A percentile compares a stretch with the other conserved stretches of the same genome.
Evolutionary conservation across 2,888 invertebrate species (phyloP).

Genomic region (Yponomeuta cagnagella): DNA sequence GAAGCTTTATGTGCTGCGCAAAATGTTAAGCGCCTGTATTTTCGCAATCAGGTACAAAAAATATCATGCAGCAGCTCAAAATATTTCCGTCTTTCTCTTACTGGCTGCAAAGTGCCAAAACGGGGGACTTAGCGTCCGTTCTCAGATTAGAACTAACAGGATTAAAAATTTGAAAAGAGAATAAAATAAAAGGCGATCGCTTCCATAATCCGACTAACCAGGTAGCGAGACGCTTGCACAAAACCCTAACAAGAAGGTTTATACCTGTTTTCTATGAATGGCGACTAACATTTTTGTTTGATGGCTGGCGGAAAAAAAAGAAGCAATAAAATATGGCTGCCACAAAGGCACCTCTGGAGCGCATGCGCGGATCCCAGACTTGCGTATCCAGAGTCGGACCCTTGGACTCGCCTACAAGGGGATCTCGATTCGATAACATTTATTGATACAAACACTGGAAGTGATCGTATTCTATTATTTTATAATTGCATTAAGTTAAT

Average conservation of each 20-base stretch:
- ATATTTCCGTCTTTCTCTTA: neutral
- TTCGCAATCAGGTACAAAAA: no score
- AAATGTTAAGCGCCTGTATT: no score
- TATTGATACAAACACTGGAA: neutral
- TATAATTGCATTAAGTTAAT: no score
- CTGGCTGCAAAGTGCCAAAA: neutral
- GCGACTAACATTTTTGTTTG: constrained; percentile 51
- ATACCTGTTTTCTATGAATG: constrained; percentile 71
- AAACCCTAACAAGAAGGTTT: constrained; percentile 43
- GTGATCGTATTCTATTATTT: no score
- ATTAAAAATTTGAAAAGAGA: constrained; percentile 11
- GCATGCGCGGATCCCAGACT: constrained; percentile 54
- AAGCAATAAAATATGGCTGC: constrained; percentile 67
- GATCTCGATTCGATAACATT: neutral
- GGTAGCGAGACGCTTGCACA: constrained; percentile 23
- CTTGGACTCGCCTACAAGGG: neutral
- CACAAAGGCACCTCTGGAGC: constrained; percentile 64
- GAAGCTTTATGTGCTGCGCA: no score
- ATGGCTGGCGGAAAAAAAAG: constrained; percentile 44
- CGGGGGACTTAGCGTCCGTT: neutral
- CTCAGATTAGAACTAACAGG: constrained; percentile 6
- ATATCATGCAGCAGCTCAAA: neutral
- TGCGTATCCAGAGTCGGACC: constrained; percentile 46
- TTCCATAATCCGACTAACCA: constrained; percentile 6
- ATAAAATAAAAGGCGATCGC: neutral